These are phyloP conservation scores for Ictalurus punctatus DNA, from an alignment of 2,113 vertebrate genomes.

Conservation along the genomic window DNA sequence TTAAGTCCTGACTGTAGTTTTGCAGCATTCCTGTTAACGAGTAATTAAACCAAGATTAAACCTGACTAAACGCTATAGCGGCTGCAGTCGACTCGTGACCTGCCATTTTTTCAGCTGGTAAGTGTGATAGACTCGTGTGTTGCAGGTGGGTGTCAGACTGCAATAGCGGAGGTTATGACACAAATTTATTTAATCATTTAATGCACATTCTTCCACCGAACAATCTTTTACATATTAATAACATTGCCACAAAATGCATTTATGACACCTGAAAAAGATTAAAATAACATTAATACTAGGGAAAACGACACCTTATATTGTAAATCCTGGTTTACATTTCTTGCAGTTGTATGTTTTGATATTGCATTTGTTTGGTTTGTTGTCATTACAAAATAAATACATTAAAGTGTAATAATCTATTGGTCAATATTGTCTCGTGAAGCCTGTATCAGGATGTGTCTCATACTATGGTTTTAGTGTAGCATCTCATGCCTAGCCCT, in stretches of 20 bases:
- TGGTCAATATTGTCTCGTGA: neutral
- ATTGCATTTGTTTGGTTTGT: neutral
- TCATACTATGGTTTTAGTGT: neutral
- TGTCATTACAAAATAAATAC: neutral
- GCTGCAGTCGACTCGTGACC: no score
- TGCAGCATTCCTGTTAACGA: neutral
- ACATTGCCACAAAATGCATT: neutral
- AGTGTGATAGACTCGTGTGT: neutral
- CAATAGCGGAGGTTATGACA: neutral
- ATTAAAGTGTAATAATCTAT: neutral
- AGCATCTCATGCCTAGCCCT: neutral
- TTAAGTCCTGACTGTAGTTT: no score
- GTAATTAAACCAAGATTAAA: neutral
- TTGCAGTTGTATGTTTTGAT: neutral
- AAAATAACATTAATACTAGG: neutral
- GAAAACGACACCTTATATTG: neutral
- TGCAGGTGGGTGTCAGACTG: neutral
- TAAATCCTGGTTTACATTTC: neutral
- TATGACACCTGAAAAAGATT: neutral
- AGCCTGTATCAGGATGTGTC: neutral
- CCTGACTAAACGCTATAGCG: neutral
- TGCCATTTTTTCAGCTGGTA: neutral
- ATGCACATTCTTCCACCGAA: neutral
- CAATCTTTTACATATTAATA: neutral
- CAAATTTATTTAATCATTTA: neutral